Conservation (phyloP, 2,888 invertebrate genomes). For the Elegia similella region DNA sequence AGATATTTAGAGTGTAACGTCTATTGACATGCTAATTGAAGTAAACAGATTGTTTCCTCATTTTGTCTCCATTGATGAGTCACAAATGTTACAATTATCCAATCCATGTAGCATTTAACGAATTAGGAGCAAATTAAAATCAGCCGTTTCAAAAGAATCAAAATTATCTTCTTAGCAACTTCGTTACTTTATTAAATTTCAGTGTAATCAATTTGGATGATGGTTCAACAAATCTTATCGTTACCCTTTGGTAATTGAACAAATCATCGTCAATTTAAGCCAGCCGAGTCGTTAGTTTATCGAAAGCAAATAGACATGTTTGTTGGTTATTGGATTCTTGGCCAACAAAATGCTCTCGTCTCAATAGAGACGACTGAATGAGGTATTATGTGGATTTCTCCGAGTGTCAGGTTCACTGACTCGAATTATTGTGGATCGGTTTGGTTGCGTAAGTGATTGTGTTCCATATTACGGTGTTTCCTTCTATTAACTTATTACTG, state of each 20-base stretch:
- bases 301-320: slow-evolving; percentile 14
- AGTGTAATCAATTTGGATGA: slow-evolving; percentile 37
- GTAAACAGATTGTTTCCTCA: neutral
- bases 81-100: slow-evolving; percentile 10
- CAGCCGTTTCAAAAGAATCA: slow-evolving; percentile 9
- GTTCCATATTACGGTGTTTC: slow-evolving; percentile 34
- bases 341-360: slow-evolving; percentile 17
- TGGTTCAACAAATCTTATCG: slow-evolving; percentile 46
- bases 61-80: neutral
- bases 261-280: slow-evolving; percentile 66
- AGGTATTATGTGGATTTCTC: slow-evolving; percentile 31
- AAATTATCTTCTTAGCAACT: slow-evolving; percentile 11
- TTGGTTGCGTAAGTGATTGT: slow-evolving; percentile 39
- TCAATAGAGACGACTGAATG: slow-evolving; percentile 30
- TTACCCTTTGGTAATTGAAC: slow-evolving; percentile 67
- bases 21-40: slow-evolving; percentile 14
- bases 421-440: slow-evolving; percentile 42
- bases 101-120: neutral
- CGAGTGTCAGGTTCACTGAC: slow-evolving; percentile 45
- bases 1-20: slow-evolving; percentile 2
- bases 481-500: slow-evolving; percentile 27
- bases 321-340: slow-evolving; percentile 13
- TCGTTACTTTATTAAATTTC: slow-evolving; percentile 12
- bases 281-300: slow-evolving; percentile 30
- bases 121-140: slow-evolving; percentile 9